Evolutionary conservation across 2,797 vertebrate species (phyloP).

Genomic region (Coregonus ussuriensis): DNA sequence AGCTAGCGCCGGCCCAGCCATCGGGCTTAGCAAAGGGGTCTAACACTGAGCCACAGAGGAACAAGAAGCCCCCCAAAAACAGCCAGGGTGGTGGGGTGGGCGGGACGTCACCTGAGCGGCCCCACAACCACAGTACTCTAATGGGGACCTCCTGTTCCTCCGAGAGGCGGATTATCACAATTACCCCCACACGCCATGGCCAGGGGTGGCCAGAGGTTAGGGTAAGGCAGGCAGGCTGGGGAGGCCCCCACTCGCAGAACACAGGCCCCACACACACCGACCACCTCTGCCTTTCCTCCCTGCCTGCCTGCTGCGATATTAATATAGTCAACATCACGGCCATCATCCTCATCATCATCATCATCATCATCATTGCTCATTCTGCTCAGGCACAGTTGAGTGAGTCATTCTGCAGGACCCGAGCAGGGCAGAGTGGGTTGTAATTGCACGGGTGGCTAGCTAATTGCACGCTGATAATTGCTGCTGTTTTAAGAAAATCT

Average conservation of each 20-base stretch:
- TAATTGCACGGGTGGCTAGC: slow-evolving; percentile 55
- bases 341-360: slow-evolving; percentile 44
- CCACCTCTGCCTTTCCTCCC: slow-evolving; percentile 31
- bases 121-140: slow-evolving; percentile 2
- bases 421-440: slow-evolving; percentile 28
- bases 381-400: not conserved
- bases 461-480: slow-evolving; percentile 72
- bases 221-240: slow-evolving; percentile 16
- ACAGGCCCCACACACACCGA: slow-evolving; percentile 12
- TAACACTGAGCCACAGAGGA: slow-evolving; percentile 5
- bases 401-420: not conserved
- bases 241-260: slow-evolving; percentile 15
- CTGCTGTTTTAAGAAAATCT: slow-evolving; percentile 70
- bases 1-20: slow-evolving; percentile 18
- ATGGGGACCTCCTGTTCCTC: slow-evolving; percentile 31
- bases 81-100: slow-evolving; percentile 7
- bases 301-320: slow-evolving; percentile 28
- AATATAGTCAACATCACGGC: slow-evolving; percentile 35
- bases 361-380: slow-evolving; percentile 45
- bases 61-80: not conserved
- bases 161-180: slow-evolving; percentile 34
- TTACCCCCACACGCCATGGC: slow-evolving; percentile 37
- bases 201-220: slow-evolving; percentile 1
- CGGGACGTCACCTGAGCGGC: slow-evolving; percentile 23
- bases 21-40: slow-evolving; percentile 27